A percentile compares a stretch with the other conserved stretches of the same genome.
These are phyloP conservation scores for Chironomus striatipennis DNA, from an alignment of 1,140 invertebrate genomes.

Conservation along the genomic window DNA sequence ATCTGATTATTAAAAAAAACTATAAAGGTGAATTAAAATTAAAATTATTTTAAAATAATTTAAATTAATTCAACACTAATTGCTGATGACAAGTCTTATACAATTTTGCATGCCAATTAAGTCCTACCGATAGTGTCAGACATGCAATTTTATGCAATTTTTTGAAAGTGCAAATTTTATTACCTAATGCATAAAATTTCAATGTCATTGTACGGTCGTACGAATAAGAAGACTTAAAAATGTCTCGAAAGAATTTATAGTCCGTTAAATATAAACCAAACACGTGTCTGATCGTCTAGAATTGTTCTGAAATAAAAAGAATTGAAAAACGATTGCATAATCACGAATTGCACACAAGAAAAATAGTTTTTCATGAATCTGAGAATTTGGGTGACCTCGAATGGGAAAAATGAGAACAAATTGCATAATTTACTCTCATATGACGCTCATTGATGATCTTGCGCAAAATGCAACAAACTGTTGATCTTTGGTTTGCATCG, in stretches of 20 bases:
- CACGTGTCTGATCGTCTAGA: too few species aligned
- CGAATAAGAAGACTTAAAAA: too few species aligned
- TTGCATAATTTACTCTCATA: constrained; percentile 14
- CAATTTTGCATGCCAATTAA: background rate
- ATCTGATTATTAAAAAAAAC: background rate
- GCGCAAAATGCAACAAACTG: background rate
- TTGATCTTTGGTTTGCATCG: background rate
- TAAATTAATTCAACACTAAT: background rate
- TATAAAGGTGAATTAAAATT: constrained; percentile 6
- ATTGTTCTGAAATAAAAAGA: too few species aligned
- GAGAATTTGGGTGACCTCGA: constrained; percentile 19
- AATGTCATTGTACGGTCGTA: too few species aligned
- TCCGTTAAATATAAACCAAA: too few species aligned
- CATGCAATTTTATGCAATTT: background rate
- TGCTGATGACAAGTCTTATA: background rate
- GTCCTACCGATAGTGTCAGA: background rate
- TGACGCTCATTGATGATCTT: background rate
- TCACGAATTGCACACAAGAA: background rate
- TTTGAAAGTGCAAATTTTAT: background rate
- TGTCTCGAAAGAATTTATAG: too few species aligned
- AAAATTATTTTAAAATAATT: background rate
- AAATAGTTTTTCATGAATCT: background rate
- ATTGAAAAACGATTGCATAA: background rate
- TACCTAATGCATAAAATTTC: too few species aligned
- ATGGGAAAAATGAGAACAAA: background rate